Percentiles rank a stretch among this genome's conserved stretches.
phyloP scores from a whole-genome alignment of 1,140 invertebrate genomes.

The Drosophila tropicalis region DNA sequence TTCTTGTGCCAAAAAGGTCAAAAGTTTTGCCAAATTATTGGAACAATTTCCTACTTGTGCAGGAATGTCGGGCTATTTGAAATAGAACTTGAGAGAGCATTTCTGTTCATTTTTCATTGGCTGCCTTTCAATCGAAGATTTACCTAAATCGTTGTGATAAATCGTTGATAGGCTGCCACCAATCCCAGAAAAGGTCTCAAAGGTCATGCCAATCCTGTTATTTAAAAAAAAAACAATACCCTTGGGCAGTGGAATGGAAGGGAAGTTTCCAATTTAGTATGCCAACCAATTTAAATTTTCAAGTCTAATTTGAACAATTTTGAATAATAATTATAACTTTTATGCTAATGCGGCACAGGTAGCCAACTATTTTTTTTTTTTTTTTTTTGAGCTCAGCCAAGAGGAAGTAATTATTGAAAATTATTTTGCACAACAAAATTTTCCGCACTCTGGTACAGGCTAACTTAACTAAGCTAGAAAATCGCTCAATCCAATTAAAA shows the following conservation, averaged over 20 bases:
- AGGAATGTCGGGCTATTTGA: neutral
- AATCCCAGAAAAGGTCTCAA: constrained; percentile 17
- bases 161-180: constrained; percentile 69
- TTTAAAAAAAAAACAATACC: neutral
- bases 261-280: constrained; percentile 1
- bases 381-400: constrained; percentile 38
- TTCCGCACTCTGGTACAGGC: constrained; percentile 32
- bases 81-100: neutral
- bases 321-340: constrained; percentile 11
- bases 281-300: neutral
- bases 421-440: constrained; percentile 48
- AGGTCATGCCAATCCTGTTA: neutral
- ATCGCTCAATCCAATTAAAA: constrained; percentile 74
- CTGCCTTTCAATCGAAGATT: constrained; percentile 57
- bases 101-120: constrained; percentile 38
- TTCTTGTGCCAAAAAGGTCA: constrained; percentile 35
- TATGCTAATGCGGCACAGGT: constrained; percentile 7
- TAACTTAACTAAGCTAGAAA: constrained; percentile 34
- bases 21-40: constrained; percentile 23
- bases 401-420: constrained; percentile 65
- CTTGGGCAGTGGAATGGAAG: neutral
- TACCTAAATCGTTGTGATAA: constrained; percentile 75
- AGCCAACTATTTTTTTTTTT: neutral
- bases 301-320: neutral
- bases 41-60: constrained; percentile 2